These are phyloP conservation scores for Drosophila pegasa DNA, from an alignment of 2,888 invertebrate genomes.

Conservation along the genomic window DNA sequence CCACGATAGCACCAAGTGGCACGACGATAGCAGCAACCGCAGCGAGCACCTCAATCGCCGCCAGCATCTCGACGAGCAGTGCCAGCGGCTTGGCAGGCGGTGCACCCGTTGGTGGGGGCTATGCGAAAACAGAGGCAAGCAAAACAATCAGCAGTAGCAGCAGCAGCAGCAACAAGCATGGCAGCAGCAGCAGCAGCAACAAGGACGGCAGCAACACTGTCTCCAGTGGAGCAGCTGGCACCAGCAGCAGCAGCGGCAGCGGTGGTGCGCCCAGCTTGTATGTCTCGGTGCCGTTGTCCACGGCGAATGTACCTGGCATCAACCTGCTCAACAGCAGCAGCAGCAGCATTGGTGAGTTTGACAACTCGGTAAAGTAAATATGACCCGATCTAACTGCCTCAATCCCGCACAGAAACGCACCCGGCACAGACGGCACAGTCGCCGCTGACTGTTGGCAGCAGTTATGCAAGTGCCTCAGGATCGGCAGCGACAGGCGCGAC, in stretches of 20 bases:
- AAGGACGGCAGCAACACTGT: conserved; percentile 48
- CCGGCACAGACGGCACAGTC: conserved; percentile 53
- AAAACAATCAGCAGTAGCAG: conserved; percentile 48
- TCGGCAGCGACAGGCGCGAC: conserved; percentile 38
- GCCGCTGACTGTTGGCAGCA: conserved; percentile 58
- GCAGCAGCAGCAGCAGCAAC: conserved; percentile 1
- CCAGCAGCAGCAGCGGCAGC: conserved; percentile 42
- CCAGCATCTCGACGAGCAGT: conserved; percentile 51
- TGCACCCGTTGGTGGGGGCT: conserved; percentile 30
- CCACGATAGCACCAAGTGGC: conserved; percentile 57
- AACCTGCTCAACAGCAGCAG: conserved; percentile 80
- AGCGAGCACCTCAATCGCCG: conserved; percentile 19
- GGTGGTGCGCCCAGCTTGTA: conserved; percentile 86
- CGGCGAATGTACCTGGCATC: conserved; percentile 85
- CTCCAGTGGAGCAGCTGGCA: conserved; percentile 31
- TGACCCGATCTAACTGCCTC: background rate
- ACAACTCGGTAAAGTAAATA: background rate
- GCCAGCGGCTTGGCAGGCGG: conserved; percentile 22
- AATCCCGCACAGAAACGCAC: conserved; percentile 43
- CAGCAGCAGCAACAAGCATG: conserved; percentile 42
- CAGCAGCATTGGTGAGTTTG: conserved; percentile 57
- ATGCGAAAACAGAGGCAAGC: conserved; percentile 55
- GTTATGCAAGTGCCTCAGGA: conserved; percentile 44
- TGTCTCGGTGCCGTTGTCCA: conserved; percentile 88
- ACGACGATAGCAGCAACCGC: conserved; percentile 61